Conservation (phyloP, 64 coral and sea anemone genomes). For the Catalaphyllia jardinei region DNA sequence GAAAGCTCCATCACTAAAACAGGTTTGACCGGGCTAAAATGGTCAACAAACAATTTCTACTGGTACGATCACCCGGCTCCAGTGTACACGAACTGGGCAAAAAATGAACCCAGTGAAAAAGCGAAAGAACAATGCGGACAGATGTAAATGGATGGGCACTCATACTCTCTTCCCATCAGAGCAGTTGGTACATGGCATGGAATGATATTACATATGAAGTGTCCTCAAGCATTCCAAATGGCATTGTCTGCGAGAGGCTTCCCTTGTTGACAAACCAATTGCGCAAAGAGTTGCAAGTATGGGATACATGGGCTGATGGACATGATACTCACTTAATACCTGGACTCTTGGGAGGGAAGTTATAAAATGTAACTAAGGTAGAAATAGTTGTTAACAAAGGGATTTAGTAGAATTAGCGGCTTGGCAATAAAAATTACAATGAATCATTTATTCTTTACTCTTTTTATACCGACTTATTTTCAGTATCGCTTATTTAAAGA, state of each 20-base stretch:
- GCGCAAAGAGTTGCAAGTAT: background rate
- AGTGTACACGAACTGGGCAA: conserved; percentile 4
- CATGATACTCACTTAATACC: too few species aligned
- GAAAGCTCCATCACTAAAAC: background rate
- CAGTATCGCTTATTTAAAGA: too few species aligned
- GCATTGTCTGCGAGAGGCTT: conserved; percentile 20
- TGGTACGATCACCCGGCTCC: conserved; percentile 6
- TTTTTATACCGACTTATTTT: too few species aligned
- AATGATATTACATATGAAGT: background rate
- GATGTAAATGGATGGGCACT: conserved; percentile 3
- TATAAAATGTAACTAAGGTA: too few species aligned
- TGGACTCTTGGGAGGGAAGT: too few species aligned
- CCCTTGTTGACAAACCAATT: background rate
- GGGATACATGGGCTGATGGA: background rate
- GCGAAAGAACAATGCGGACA: background rate
- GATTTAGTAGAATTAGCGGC: too few species aligned
- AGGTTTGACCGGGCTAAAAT: conserved; percentile 20
- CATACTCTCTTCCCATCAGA: background rate
- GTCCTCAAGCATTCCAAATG: background rate
- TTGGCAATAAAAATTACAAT: too few species aligned
- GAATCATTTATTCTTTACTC: too few species aligned
- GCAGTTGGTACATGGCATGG: conserved; percentile 1
- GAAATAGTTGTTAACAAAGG: too few species aligned
- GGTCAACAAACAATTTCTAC: background rate
- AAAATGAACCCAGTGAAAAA: background rate